Conservation (phyloP, 2,797 vertebrate species). For the Zonotrichia albicollis region DNA sequence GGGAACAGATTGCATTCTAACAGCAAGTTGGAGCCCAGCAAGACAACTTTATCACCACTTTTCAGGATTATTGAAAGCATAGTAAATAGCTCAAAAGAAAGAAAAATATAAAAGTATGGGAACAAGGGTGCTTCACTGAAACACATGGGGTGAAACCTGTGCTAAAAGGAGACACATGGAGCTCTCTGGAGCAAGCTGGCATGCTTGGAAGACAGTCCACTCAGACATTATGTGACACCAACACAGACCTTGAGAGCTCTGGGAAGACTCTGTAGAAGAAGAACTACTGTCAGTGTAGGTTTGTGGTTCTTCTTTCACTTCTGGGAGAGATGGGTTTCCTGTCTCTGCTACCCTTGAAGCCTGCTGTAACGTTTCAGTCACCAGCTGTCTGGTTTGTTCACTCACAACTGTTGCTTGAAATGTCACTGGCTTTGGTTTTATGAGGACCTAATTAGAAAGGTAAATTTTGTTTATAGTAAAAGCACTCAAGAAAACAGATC, state of each 20-base stretch:
- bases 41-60: background rate
- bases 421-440: conserved; percentile 96
- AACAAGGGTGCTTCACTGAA: background rate
- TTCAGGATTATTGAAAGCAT: background rate
- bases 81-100: background rate
- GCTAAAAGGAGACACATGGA: background rate
- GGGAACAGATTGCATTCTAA: background rate
- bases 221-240: background rate
- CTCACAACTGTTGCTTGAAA: conserved; percentile 95
- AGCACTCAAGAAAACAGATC: background rate
- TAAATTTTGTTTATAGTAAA: background rate
- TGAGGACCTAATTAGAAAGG: conserved; percentile 86
- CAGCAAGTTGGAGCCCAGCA: background rate
- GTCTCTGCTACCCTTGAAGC: conserved; percentile 85
- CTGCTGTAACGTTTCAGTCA: conserved; percentile 95
- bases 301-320: conserved; percentile 85
- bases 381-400: conserved; percentile 93
- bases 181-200: background rate
- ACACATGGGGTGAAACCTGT: background rate
- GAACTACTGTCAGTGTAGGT: conserved; percentile 79
- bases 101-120: background rate
- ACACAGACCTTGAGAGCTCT: conserved; percentile 81
- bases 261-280: conserved; percentile 80
- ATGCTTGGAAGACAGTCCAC: background rate
- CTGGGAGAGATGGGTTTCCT: conserved; percentile 77